Base-by-base conservation (phyloP, 1,140 invertebrate species). In the fruit fly (Drosophila melanogaster) region DNA sequence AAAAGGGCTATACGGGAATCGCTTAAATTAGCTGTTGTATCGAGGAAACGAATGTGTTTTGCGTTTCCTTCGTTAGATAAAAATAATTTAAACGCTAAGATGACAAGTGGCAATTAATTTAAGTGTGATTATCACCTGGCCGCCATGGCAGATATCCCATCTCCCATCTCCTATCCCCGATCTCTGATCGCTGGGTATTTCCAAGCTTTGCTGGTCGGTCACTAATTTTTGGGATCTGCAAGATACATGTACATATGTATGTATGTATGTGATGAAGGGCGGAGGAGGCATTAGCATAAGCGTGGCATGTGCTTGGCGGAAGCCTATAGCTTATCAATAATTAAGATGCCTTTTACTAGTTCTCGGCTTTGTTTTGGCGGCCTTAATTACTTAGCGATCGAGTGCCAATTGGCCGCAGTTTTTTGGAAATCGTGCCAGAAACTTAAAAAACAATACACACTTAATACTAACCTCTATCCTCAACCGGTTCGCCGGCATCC, bases 21-120 rank as follows among this genome's bases (percentile, higher is more conserved):
- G 38, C 67, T 71, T 70, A 71, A 74, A 74, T 74, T 41, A 51
- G 70, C 55, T 56, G 71, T 47, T 75, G 7, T 64, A 50, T 50
- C 24, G 44, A 37, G 51, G 66, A 75, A 75, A 55, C 26, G 51
- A 69, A 69, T 43, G 40, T 55, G 44, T 33, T 57, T 74, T 60
- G 35, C 50, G 44, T 37, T 61, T 77, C 60, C 44, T 79, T 64
- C 65, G 74, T 87, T 71, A 80, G 85, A 78, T 90, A 90, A 80
- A 89, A 89, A 90, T 90, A 90, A 84, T 84, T 90, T 89, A 89
- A 85, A 61, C 69, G 84, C 85, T 90, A 89, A 89, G 77, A 90
- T 89, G 84, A 89, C 84, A 89, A 89, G 84, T 89, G 84, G 85
- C 84, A 89, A 89, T 89, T 89, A 89, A 89, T 89, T 89, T 89